Conservation (phyloP, 1,140 invertebrate genomes). For the Drosophila nigromelanica region DNA sequence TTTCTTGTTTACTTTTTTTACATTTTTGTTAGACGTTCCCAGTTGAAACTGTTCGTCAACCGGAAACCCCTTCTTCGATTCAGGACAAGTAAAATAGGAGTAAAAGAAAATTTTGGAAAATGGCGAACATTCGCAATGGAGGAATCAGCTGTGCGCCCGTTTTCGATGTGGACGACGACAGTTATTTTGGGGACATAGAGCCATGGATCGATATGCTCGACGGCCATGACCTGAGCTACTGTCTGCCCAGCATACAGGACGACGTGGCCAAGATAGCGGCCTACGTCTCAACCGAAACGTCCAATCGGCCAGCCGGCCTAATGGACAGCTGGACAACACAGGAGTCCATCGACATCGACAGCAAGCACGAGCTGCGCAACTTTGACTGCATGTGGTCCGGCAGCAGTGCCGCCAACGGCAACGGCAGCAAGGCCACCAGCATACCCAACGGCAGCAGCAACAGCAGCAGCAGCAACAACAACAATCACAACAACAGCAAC, state of each 20-base stretch:
- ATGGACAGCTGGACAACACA: too few species aligned
- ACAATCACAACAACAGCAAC: constrained; percentile 1
- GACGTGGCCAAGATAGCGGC: constrained; percentile 32
- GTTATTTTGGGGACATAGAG: not conserved
- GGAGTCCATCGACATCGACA: constrained; percentile 14
- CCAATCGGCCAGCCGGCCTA: too few species aligned
- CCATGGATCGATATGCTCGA: not conserved
- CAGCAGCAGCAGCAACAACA: not conserved
- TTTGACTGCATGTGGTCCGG: constrained; percentile 68
- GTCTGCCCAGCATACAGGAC: constrained; percentile 32
- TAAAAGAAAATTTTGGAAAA: not conserved
- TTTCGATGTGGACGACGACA: not conserved
- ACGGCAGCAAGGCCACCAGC: constrained; percentile 14
- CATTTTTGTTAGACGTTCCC: too few species aligned
- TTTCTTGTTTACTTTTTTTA: too few species aligned
- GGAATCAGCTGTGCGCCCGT: not conserved
- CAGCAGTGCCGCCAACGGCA: not conserved
- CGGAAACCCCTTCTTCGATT: not conserved
- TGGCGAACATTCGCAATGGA: constrained; percentile 11
- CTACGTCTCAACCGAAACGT: not conserved
- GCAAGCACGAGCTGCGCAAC: constrained; percentile 58
- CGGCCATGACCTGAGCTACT: not conserved
- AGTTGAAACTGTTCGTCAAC: too few species aligned
- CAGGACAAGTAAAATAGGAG: too few species aligned
- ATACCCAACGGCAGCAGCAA: not conserved